Evolutionary conservation across 2,888 invertebrate species (phyloP).

Genomic region (Carpatolechia fugitivella): DNA sequence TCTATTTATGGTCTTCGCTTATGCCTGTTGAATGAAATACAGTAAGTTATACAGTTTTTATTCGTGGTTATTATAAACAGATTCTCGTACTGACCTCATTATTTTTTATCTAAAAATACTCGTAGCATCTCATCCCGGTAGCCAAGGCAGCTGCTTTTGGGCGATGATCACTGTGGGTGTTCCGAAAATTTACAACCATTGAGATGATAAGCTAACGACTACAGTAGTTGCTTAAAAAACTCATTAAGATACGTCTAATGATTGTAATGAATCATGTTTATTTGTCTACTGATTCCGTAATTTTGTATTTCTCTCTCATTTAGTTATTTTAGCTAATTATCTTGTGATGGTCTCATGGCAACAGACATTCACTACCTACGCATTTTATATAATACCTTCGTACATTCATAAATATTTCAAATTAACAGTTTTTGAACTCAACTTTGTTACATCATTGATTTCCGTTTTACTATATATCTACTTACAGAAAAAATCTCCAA

Average conservation of each 20-base stretch:
- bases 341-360: neutral
- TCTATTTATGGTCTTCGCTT: too few species aligned
- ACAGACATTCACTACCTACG: conserved; percentile 4
- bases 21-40: too few species aligned
- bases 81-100: neutral
- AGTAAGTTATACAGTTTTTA: too few species aligned
- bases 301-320: conserved; percentile 5
- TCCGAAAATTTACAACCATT: neutral
- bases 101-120: neutral
- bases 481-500: conserved; percentile 12
- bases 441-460: neutral
- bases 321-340: conserved; percentile 9
- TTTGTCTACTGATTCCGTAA: conserved; percentile 5
- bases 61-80: too few species aligned
- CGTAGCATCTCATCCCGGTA: neutral
- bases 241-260: conserved; percentile 10
- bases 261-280: neutral
- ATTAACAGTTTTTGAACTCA: neutral
- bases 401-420: neutral
- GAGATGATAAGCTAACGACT: conserved; percentile 2
- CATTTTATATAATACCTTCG: neutral
- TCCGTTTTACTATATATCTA: neutral
- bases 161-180: neutral
- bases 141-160: neutral
- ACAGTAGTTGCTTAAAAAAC: neutral